Evolutionary conservation across 2,888 invertebrate species (phyloP), one percentile per base, ranked within the genome.

Genomic region (Sinelater perroti): DNA sequence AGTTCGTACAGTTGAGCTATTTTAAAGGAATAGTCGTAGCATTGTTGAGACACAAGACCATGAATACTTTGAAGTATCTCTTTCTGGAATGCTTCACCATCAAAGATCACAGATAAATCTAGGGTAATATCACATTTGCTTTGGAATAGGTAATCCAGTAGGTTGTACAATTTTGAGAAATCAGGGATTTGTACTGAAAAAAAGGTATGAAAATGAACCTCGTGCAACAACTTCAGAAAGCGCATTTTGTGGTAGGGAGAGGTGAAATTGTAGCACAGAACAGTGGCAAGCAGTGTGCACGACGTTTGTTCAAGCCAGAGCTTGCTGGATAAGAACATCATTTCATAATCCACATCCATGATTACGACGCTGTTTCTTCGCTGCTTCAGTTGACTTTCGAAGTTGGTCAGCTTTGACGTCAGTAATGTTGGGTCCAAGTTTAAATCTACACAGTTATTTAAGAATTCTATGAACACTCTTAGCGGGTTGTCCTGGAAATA

Each of bases 221-320:
- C 78, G 44, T 83, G 81, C 26, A 89, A 75, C 58, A 83, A 80
- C 42, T 82, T 79, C 1, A 91, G 74, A 61, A 89, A 85, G 65
- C 84, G 81, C 21, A 85, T 81, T 72, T 88, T 87, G 67, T 87
- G 83, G 64, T 81, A 81, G 0, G 83, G 80, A 46, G 88, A 89
- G 28, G 81, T 80, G 62, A 89, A 86, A 63, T 85, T 83, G 56
- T 82, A 76, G 49, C 83, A 82, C 0, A 91, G 72, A 1, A 87
- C 83, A 1, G 82, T 78, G 55, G 86, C 81, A n/a, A 88, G 77
- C 17, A 90, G 75, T 5, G 82, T 80, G 13, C 87, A 80, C 0
- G 86, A 80, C 0, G 85, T 80, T 50, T 71, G 79, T 64, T 85
- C 83, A 40, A 88, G 68, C 80, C 84, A 82, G 1, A 79, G 74